A percentile compares a stretch with the other conserved stretches of the same genome.
Evolutionary conservation across 2,113 vertebrate genomes (phyloP).

Genomic region (Pelecanus crispus): DNA sequence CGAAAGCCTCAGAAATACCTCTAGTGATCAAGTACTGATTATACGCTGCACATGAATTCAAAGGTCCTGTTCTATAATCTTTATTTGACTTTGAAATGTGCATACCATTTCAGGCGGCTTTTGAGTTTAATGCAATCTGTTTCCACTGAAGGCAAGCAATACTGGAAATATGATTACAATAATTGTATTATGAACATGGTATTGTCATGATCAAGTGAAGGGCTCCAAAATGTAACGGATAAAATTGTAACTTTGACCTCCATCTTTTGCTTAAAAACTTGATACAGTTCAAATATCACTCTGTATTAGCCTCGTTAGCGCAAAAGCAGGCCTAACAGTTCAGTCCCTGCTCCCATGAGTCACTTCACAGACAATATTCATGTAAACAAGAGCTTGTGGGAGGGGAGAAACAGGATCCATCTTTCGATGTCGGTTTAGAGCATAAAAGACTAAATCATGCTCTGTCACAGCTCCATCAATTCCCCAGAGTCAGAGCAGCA

Average conservation of each 20-base stretch:
- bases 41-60: background rate
- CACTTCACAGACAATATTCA: slow-evolving; percentile 6
- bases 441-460: background rate
- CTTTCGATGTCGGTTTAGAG: slow-evolving; percentile 6
- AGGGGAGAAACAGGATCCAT: slow-evolving; percentile 24
- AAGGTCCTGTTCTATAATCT: slow-evolving; percentile 32
- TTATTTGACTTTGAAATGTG: slow-evolving; percentile 53
- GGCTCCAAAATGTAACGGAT: slow-evolving; percentile 65
- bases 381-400: slow-evolving; percentile 23
- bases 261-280: slow-evolving; percentile 47
- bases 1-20: background rate
- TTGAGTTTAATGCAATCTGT: slow-evolving; percentile 46
- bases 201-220: slow-evolving; percentile 54
- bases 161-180: slow-evolving; percentile 54
- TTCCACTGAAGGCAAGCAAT: slow-evolving; percentile 65
- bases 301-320: slow-evolving; percentile 39
- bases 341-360: background rate
- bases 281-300: slow-evolving; percentile 47
- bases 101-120: background rate
- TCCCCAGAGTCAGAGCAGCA: fast-evolving
- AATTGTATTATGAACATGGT: slow-evolving; percentile 46
- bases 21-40: background rate
- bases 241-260: slow-evolving; percentile 66
- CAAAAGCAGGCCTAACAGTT: background rate
- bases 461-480: background rate